These are phyloP conservation scores for Vicugna pacos DNA, from an alignment of 2,113 vertebrate species.

Conservation along the genomic window DNA sequence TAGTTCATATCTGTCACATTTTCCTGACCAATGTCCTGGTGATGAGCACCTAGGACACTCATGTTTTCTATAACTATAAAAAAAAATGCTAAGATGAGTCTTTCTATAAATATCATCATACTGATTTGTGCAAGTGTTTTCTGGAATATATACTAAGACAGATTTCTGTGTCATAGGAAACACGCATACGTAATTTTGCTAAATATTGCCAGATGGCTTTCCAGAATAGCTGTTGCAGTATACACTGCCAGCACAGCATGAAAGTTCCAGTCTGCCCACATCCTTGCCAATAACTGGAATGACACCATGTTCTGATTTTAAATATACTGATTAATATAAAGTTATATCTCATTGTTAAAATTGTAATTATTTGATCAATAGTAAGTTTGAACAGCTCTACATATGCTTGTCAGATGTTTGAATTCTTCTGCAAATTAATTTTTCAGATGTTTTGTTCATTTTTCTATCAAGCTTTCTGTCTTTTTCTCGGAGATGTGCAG, in stretches of 20 bases:
- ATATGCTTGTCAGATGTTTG: neutral
- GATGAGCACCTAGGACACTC: neutral
- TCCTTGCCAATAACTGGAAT: neutral
- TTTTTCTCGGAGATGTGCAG: neutral
- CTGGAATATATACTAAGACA: neutral
- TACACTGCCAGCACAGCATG: neutral
- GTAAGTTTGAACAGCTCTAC: conserved; percentile 3
- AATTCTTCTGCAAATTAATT: neutral
- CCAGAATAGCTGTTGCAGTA: neutral
- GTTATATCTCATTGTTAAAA: neutral
- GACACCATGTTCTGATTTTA: neutral
- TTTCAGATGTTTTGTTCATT: neutral
- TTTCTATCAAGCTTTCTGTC: conserved; percentile 6
- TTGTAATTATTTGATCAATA: conserved; percentile 10
- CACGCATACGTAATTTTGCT: neutral
- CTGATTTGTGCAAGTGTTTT: conserved; percentile 13
- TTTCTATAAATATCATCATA: neutral
- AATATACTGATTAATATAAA: conserved; percentile 31
- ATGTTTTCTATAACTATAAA: neutral
- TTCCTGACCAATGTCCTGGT: neutral
- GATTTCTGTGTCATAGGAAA: conserved; percentile 54
- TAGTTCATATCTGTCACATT: neutral
- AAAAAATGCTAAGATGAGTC: neutral
- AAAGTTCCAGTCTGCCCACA: neutral
- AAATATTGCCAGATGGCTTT: conserved; percentile 54